Conservation (phyloP, 2,113 vertebrate genomes). For the Camelus bactrianus region DNA sequence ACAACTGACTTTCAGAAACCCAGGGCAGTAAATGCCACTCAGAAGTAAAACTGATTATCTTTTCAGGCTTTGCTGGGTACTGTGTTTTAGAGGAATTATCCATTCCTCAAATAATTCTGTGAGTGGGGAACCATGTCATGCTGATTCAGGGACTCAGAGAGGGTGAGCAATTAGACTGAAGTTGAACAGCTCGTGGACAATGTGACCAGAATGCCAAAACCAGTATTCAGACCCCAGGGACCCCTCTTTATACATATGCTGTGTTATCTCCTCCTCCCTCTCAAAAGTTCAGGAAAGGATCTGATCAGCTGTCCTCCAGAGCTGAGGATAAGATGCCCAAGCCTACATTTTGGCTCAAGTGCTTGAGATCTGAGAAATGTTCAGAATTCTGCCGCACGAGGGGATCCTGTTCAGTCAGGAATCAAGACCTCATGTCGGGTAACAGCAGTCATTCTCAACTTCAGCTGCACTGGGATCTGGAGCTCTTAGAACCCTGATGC, state of each 20-base stretch:
- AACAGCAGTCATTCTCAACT: neutral
- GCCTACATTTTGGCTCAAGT: neutral
- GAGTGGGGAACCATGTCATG: neutral
- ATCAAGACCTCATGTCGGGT: neutral
- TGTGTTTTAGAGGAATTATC: neutral
- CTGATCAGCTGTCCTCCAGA: neutral
- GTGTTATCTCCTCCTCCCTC: neutral
- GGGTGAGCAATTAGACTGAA: neutral
- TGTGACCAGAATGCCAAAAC: neutral
- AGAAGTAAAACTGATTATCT: neutral
- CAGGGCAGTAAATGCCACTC: neutral
- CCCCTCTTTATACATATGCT: neutral
- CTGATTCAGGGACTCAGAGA: neutral
- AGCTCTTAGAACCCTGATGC: neutral
- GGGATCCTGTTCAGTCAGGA: neutral
- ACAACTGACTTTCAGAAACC: neutral
- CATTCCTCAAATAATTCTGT: slow-evolving; percentile 36
- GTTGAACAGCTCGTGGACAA: neutral
- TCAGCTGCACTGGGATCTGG: neutral
- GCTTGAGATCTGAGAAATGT: neutral
- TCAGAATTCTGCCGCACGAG: neutral
- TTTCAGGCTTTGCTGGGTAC: neutral
- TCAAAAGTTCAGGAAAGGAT: neutral
- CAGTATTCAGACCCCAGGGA: neutral
- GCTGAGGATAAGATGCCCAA: neutral